Evolutionary conservation across 2,113 vertebrate species (phyloP), one percentile per base, ranked within the genome.

Genomic region (Sprattus sprattus): DNA sequence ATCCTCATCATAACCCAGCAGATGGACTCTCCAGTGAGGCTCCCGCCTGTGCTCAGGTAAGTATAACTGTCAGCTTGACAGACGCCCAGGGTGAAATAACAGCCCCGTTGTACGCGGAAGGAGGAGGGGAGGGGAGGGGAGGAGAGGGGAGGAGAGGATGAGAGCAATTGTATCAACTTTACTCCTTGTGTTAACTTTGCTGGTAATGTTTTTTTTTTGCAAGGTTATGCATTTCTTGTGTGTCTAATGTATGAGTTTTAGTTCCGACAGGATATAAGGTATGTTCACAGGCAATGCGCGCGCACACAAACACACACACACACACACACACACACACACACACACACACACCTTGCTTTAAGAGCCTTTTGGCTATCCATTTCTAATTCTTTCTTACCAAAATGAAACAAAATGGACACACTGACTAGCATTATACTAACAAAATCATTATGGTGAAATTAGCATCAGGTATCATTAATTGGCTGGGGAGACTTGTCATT

Each of bases 61-160:
- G 87, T 92, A 92, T 89, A 92, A 81, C 91, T 91, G 86, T 90
- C 44, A 57, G 81, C 86, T 89, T 89, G 92, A 93, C 91, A 92
- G 92, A 93, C 87, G 87, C 87, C 85, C 89, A 85, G 84, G 86
- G 52, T 50, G 13, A 90, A 89, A 89, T 86, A 81, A 85, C 81
- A 50, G 82, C 49, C 49, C 85, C 47, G 45, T 15, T 39, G 71
- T 1, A 39, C 15, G 32, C 32, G 2, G 32, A 15, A 78, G 8
- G n/a, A 3, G 32, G 13, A 78, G 8, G n/a, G 4, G 15, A 13
- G 2, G 54, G 85, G 13, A 22, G 22, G 86, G 32, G 44, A 78
- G 82, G 81, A 44, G 15, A 67, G 84, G 81, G 81, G 75, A 84
- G n/a, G 10, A 3, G 32, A 28, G 60, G 60, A 25, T 52, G 45